These are phyloP conservation scores for Megalonaias nervosa DNA, from an alignment of 1,140 invertebrate species.

Conservation along the genomic window DNA sequence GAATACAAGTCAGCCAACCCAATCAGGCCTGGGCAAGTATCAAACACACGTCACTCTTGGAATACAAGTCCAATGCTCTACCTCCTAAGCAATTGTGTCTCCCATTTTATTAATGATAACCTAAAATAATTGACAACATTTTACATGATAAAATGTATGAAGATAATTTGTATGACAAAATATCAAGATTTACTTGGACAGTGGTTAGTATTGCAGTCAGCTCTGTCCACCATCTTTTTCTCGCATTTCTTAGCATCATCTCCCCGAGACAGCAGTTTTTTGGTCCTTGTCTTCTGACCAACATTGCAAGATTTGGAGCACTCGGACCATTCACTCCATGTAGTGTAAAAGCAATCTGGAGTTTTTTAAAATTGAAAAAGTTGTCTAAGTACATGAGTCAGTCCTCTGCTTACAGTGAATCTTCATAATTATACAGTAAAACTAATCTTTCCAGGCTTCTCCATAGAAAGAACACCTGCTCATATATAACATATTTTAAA, in stretches of 20 bases:
- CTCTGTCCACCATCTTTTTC: conserved; percentile 18
- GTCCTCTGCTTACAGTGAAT: not conserved
- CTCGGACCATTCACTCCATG: conserved; percentile 28
- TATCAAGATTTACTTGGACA: conserved; percentile 26
- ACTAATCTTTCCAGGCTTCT: not conserved
- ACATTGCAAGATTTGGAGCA: conserved; percentile 39
- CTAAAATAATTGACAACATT: not conserved
- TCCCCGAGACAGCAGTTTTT: conserved; percentile 9
- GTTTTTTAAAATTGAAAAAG: not conserved
- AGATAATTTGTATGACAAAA: not conserved
- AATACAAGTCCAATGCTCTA: no score
- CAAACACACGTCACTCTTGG: no score
- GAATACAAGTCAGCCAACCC: no score
- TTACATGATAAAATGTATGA: not conserved
- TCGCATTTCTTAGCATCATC: conserved; percentile 14
- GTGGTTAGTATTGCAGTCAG: conserved; percentile 33
- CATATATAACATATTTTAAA: not conserved
- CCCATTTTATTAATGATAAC: no score
- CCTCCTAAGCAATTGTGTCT: no score
- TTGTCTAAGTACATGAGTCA: not conserved
- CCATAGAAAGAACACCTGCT: not conserved
- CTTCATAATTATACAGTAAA: not conserved
- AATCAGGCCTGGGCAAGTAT: no score
- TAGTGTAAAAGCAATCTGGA: conserved; percentile 32
- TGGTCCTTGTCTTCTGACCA: conserved; percentile 25